These are phyloP conservation scores for Amphimallon solstitiale DNA, from an alignment of 2,888 invertebrate genomes.

Conservation along the genomic window DNA sequence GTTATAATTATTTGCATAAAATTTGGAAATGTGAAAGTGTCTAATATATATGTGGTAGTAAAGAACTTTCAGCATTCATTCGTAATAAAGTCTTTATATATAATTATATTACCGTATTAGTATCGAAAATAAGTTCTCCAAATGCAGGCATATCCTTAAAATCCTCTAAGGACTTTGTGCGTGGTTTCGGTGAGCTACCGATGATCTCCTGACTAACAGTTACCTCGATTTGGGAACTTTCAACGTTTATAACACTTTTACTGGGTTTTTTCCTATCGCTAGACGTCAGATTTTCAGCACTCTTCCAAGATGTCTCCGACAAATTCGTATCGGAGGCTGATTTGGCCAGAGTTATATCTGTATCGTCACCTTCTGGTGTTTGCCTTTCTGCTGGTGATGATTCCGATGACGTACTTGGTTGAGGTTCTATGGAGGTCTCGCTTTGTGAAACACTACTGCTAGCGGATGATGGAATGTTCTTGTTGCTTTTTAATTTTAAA, in stretches of 20 bases:
- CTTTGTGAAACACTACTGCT: slow-evolving; percentile 35
- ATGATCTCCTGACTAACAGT: slow-evolving; percentile 35
- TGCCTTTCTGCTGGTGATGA: slow-evolving; percentile 48
- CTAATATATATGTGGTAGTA: no score
- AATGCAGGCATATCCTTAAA: slow-evolving; percentile 60
- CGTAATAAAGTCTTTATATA: no score
- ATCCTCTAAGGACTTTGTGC: slow-evolving; percentile 58
- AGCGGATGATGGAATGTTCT: slow-evolving; percentile 7
- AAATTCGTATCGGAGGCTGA: slow-evolving; percentile 57
- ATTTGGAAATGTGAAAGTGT: no score
- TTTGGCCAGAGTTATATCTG: slow-evolving; percentile 49
- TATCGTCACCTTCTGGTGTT: slow-evolving; percentile 54
- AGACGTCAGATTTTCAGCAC: slow-evolving; percentile 51
- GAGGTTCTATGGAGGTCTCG: slow-evolving; percentile 35
- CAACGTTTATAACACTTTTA: slow-evolving; percentile 43
- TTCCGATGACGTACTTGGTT: slow-evolving; percentile 47
- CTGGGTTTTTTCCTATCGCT: slow-evolving; percentile 44
- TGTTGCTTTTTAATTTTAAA: slow-evolving; percentile 50
- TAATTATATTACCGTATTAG: slow-evolving; percentile 53
- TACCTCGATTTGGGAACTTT: slow-evolving; percentile 37
- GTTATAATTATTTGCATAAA: no score
- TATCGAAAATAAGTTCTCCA: slow-evolving; percentile 59
- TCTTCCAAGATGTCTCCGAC: slow-evolving; percentile 54
- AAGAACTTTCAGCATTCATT: no score
- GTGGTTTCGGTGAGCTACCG: slow-evolving; percentile 42